Conservation (phyloP, 2,797 vertebrate species). For the Syncerus caffer region DNA sequence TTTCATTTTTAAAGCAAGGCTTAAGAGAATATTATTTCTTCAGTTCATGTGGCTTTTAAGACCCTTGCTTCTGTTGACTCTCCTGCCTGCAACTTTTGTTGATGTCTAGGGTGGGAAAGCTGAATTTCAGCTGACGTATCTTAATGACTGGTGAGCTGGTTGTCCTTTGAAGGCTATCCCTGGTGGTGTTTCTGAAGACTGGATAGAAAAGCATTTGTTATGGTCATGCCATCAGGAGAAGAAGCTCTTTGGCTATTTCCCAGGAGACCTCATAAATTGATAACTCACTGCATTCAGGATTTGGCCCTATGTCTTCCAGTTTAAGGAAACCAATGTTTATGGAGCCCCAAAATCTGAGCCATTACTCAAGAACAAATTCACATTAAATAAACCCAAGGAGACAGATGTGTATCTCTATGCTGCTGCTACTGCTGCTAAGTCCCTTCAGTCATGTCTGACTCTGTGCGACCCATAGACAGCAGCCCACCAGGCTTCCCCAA, state of each 20-base stretch:
- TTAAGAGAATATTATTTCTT: not conserved
- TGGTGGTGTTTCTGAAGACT: not conserved
- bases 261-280: not conserved
- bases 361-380: slow-evolving; percentile 20
- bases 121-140: not conserved
- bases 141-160: not conserved
- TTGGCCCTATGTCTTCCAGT: not conserved
- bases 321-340: not conserved
- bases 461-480: no score
- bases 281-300: not conserved
- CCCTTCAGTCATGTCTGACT: no score
- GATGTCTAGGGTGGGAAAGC: not conserved
- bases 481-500: no score
- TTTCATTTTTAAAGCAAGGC: not conserved
- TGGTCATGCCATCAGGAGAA: not conserved
- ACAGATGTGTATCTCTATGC: not conserved
- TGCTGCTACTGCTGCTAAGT: no score
- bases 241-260: not conserved
- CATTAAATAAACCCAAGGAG: not conserved
- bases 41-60: not conserved
- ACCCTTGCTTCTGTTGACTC: not conserved
- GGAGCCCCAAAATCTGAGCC: not conserved
- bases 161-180: not conserved
- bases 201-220: not conserved
- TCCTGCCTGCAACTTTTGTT: not conserved